Percentiles rank a stretch among this genome's conserved stretches.
Evolutionary conservation across 2,113 vertebrate genomes (phyloP).

Genomic region (Excalfactoria chinensis): DNA sequence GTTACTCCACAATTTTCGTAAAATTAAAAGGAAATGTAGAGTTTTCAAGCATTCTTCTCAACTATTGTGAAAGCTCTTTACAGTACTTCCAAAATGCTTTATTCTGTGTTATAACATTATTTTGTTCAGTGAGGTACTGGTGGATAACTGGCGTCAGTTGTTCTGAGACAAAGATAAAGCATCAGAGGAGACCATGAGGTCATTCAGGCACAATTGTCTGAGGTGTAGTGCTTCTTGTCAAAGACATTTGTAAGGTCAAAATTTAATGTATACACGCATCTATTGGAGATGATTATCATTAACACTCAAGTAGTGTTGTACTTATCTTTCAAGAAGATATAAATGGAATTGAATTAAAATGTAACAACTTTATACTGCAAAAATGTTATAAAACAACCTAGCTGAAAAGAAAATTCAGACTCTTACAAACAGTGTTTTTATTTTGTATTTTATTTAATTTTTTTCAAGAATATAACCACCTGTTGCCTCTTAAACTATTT

Average conservation of each 20-base stretch:
- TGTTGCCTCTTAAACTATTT: not conserved
- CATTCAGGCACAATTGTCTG: not conserved
- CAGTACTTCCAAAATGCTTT: not conserved
- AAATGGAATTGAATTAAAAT: not conserved
- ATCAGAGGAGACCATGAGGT: not conserved
- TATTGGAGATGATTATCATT: not conserved
- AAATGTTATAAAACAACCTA: not conserved
- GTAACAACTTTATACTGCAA: not conserved
- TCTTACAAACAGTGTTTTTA: not conserved
- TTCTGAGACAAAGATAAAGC: not conserved
- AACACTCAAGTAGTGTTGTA: not conserved
- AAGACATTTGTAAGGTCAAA: not conserved
- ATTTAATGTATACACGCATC: not conserved
- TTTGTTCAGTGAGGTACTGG: not conserved
- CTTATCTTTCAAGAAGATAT: conserved; percentile 3
- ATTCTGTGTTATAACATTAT: not conserved
- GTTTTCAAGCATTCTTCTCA: not conserved
- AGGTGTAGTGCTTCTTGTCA: not conserved
- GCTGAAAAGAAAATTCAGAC: not conserved
- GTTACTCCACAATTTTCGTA: not conserved
- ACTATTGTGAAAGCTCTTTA: not conserved
- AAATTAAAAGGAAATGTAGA: not conserved
- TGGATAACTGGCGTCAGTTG: accelerated
- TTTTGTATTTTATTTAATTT: not conserved
- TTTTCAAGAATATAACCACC: not conserved